These are phyloP conservation scores for Dromaius novaehollandiae DNA, from an alignment of 2,113 vertebrate genomes.

Conservation along the genomic window DNA sequence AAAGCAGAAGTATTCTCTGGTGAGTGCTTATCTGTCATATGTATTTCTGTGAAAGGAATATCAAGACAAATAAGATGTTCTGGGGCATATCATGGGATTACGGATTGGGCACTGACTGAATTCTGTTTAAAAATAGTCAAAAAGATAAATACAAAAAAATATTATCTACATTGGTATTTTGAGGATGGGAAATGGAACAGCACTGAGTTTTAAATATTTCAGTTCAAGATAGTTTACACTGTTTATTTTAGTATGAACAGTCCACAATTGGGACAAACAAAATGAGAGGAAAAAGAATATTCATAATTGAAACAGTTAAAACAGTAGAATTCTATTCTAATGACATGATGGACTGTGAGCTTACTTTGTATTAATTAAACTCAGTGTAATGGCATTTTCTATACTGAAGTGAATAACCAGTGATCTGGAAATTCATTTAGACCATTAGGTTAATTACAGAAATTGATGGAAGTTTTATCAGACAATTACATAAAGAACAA, in stretches of 20 bases:
- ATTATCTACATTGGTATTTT: constrained; percentile 9
- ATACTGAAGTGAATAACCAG: constrained; percentile 69
- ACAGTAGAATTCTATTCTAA: constrained; percentile 16
- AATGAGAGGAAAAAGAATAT: neutral
- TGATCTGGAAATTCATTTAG: constrained; percentile 80
- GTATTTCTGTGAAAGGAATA: constrained; percentile 80
- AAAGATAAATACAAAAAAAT: neutral
- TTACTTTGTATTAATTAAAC: constrained; percentile 69
- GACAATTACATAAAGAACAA: constrained; percentile 72
- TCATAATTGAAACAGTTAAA: constrained; percentile 53
- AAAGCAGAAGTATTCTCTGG: constrained; percentile 74
- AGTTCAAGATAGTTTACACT: neutral
- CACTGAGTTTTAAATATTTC: neutral
- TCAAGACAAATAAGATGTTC: constrained; percentile 80
- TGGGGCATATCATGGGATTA: constrained; percentile 57
- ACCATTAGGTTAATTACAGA: constrained; percentile 81
- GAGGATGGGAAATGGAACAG: neutral
- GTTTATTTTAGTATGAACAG: neutral
- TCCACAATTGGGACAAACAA: neutral
- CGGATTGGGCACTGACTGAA: constrained; percentile 13
- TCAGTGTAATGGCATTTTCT: constrained; percentile 61
- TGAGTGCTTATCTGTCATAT: constrained; percentile 81
- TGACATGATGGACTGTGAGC: constrained; percentile 29
- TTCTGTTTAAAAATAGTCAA: constrained; percentile 23
- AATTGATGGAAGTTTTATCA: constrained; percentile 77